Percentiles rank a stretch among this genome's conserved stretches.
These are phyloP conservation scores for Eriosoma lanigerum DNA, from an alignment of 1,140 invertebrate species.

Conservation along the genomic window DNA sequence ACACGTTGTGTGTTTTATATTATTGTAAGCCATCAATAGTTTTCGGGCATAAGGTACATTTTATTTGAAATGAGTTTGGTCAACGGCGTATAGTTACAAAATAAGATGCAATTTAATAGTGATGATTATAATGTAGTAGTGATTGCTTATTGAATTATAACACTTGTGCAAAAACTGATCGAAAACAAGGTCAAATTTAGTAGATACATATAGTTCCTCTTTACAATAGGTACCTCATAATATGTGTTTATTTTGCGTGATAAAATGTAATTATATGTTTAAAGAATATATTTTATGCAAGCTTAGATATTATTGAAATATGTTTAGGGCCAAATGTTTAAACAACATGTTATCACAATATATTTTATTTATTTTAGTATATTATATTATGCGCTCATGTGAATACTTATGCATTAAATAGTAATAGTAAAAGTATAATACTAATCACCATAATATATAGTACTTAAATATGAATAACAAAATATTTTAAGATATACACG, in stretches of 20 bases:
- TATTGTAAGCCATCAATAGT: not conserved
- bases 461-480: not conserved
- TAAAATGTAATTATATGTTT: no score
- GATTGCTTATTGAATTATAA: not conserved
- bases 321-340: no score
- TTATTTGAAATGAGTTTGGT: not conserved
- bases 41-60: not conserved
- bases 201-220: not conserved
- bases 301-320: no score
- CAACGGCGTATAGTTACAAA: not conserved
- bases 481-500: no score
- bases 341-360: no score
- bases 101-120: not conserved
- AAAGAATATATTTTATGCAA: no score
- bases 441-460: not conserved
- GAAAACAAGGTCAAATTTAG: conserved; percentile 7
- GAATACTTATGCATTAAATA: no score
- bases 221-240: not conserved
- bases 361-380: no score
- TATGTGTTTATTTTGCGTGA: no score
- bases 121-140: not conserved
- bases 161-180: not conserved
- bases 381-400: no score
- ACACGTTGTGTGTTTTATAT: not conserved
- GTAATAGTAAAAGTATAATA: no score